A percentile compares a stretch with the other conserved stretches of the same genome.
phyloP scores from a whole-genome alignment of 2,797 vertebrate genomes.

The Podarcis lilfordi region DNA sequence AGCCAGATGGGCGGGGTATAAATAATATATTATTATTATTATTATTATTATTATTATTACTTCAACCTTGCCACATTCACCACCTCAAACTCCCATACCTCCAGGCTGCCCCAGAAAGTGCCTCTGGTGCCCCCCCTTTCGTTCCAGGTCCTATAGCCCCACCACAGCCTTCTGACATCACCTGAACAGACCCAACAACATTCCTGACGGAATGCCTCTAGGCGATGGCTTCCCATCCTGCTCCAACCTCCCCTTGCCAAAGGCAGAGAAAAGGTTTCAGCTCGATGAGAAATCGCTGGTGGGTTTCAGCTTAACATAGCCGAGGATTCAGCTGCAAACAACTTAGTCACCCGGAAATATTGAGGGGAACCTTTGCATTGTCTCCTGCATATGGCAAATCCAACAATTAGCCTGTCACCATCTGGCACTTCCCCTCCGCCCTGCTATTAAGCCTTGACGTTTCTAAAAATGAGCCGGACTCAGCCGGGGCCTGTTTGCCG shows the following conservation, averaged over 20 bases:
- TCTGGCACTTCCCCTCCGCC: not conserved
- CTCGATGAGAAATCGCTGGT: too few relatives aligned
- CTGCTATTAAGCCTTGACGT: not conserved
- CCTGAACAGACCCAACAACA: not conserved
- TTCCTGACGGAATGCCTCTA: not conserved
- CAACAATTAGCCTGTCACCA: conserved; percentile 12
- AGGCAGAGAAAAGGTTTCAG: not conserved
- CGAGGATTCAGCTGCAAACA: conserved; percentile 16
- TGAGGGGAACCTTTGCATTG: not conserved
- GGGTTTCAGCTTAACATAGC: not conserved
- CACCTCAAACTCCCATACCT: not conserved
- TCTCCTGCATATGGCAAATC: conserved; percentile 18
- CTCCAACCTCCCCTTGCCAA: not conserved
- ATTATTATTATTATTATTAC: too few relatives aligned
- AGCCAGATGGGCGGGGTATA: too few relatives aligned
- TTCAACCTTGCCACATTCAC: not conserved
- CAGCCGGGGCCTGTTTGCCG: not conserved
- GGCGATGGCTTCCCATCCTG: too few relatives aligned
- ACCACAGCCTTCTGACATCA: too few relatives aligned
- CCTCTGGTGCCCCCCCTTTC: not conserved
- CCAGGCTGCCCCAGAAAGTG: not conserved
- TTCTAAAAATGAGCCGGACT: conserved; percentile 17
- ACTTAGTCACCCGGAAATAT: conserved; percentile 20
- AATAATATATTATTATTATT: too few relatives aligned
- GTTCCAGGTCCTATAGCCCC: too few relatives aligned